phyloP scores from a whole-genome alignment of 1,140 invertebrate species.

The Leguminivora glycinivorella region DNA sequence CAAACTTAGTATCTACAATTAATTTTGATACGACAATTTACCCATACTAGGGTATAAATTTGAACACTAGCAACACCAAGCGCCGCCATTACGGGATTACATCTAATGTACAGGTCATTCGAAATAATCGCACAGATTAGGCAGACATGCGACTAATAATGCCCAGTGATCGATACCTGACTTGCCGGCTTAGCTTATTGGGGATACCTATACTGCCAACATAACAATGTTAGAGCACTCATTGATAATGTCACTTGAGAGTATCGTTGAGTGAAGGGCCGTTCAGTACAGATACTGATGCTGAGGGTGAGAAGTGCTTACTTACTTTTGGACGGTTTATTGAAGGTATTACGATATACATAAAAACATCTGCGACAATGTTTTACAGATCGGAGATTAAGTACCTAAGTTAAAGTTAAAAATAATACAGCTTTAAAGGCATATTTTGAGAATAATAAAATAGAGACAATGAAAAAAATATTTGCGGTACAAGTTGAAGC shows the following conservation, averaged over 20 bases:
- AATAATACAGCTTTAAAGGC: too few species aligned
- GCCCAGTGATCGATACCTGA: conserved; percentile 63
- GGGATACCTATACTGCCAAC: conserved; percentile 18
- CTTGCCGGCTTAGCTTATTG: conserved; percentile 10
- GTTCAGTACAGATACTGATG: conserved; percentile 3
- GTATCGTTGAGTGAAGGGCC: neutral
- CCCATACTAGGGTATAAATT: conserved; percentile 51
- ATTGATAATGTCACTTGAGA: conserved; percentile 24
- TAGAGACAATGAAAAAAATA: neutral
- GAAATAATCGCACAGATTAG: conserved; percentile 75
- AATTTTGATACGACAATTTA: conserved; percentile 34
- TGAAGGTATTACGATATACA: neutral
- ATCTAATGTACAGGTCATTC: conserved; percentile 74
- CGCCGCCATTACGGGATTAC: conserved; percentile 70
- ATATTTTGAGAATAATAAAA: neutral
- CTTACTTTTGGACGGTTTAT: neutral
- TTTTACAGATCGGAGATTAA: too few species aligned
- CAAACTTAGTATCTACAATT: conserved; percentile 34
- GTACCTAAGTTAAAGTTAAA: too few species aligned
- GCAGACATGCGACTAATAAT: conserved; percentile 48
- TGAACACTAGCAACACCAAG: conserved; percentile 60
- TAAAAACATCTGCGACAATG: neutral
- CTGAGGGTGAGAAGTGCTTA: neutral
- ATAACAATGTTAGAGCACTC: conserved; percentile 27
- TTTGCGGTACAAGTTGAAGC: conserved; percentile 2